Base-by-base conservation (phyloP, 1,140 invertebrate genomes). In the Colletes latitarsis region DNA sequence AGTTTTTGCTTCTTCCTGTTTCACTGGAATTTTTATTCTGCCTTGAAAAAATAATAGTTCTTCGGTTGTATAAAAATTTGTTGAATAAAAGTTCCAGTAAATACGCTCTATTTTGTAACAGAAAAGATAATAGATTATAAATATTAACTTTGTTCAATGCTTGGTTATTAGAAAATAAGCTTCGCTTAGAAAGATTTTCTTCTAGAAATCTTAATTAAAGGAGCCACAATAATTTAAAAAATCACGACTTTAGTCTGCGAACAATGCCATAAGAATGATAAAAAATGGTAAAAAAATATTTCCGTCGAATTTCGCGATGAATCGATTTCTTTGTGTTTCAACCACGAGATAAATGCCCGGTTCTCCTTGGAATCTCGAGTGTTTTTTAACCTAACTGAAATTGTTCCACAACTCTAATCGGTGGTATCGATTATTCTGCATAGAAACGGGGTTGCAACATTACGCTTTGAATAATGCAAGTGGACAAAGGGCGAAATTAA, bases 371-470 rank as follows among this genome's bases (percentile, higher is more conserved):
- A 41, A 41, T 30, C 12, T 55, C 62, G 49, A 19, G 62, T 66
- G 52, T 39, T 60, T 64, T 64, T 64, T n/a, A 21, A 64, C 21
- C 12, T 15, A 21, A 72, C 19, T 55, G 52, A 64, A 64, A 79
- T 66, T 53, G 55, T 30, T 52, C 12, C 69, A 21, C 60, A 5
- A 6, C 43, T 49, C 41, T 73, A 57, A 73, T 73, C 70, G 60
- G 19, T 57, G 49, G 43, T 79, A 79, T 79, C 70, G 69, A 79
- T 79, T 79, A 79, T 79, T 73, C 41, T 39, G 60, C 52, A 43
- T 66, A 55, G 60, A 64, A 73, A 55, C n/a, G 77, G 30, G 77
- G 69, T 60, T 73, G 73, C 69, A n/a, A 43, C 60, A 17, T 64
- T 49, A 10, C 19, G 70, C 60, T 66, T 55, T 64, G 67, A 73